These are phyloP conservation scores for Microtus ochrogaster DNA, from an alignment of 2,113 vertebrate genomes.

Conservation along the genomic window DNA sequence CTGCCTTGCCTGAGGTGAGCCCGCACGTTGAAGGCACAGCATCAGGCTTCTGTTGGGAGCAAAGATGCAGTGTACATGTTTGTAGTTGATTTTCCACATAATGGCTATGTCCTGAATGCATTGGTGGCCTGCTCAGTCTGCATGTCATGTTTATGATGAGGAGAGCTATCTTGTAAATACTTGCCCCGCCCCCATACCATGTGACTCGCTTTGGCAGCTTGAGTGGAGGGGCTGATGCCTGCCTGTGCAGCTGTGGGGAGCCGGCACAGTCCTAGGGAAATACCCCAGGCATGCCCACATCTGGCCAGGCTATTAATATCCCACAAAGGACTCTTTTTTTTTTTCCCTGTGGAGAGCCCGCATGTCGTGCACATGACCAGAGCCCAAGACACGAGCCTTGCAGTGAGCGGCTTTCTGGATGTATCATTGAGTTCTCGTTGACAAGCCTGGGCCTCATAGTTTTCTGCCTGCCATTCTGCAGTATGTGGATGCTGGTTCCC, in stretches of 20 bases:
- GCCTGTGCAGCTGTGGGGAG: neutral
- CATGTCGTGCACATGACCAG: neutral
- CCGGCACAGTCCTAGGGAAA: neutral
- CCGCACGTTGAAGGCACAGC: rapidly evolving
- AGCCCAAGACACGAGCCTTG: constrained; percentile 31
- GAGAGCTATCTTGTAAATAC: neutral
- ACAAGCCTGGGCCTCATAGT: rapidly evolving
- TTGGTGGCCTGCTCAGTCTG: rapidly evolving
- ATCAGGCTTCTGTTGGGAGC: too few species aligned
- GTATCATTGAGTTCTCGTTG: rapidly evolving
- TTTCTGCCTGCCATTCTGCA: neutral
- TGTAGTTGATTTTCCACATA: too few species aligned
- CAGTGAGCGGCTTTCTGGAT: neutral
- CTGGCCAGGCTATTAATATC: constrained; percentile 61
- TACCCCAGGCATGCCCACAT: constrained; percentile 31
- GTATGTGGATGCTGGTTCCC: neutral
- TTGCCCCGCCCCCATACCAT: neutral
- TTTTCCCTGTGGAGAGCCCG: neutral
- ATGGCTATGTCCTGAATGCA: rapidly evolving
- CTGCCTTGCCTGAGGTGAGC: neutral
- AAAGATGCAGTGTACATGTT: neutral
- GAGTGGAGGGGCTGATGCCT: neutral
- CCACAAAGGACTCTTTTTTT: constrained; percentile 61
- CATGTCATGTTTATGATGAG: neutral
- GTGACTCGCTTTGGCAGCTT: neutral